Evolutionary conservation across 2,113 vertebrate species (phyloP).

Genomic region (Apaloderma vittatum): DNA sequence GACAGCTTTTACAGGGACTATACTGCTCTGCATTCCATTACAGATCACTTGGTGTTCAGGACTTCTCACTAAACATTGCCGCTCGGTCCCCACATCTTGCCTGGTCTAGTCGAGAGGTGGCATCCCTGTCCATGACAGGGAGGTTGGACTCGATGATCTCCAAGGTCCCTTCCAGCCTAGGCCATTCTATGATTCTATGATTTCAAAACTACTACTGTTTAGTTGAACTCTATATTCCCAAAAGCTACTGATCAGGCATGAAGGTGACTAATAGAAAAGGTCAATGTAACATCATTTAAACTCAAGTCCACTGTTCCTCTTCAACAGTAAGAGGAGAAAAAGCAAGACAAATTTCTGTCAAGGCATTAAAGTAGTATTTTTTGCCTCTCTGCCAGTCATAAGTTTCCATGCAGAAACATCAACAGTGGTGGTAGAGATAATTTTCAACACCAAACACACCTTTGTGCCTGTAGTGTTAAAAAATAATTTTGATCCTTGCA

Average conservation of each 20-base stretch:
- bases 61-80: not conserved
- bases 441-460: conserved; percentile 46
- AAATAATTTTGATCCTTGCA: conserved; percentile 37
- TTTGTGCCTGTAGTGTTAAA: conserved; percentile 57
- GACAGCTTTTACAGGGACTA: not conserved
- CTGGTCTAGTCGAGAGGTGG: no score
- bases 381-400: not conserved
- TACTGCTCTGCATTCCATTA: not conserved
- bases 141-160: no score
- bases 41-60: not conserved
- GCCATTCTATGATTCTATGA: no score
- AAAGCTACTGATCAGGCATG: not conserved
- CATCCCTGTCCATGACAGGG: no score
- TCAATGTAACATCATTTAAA: not conserved
- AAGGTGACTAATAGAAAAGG: not conserved
- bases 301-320: not conserved
- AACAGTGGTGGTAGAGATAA: conserved; percentile 41
- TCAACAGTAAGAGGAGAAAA: conserved; percentile 37
- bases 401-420: conserved; percentile 35
- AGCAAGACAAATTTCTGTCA: conserved; percentile 15
- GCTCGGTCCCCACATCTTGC: no score
- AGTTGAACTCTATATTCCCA: not conserved
- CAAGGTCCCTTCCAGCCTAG: no score
- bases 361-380: conserved; percentile 38
- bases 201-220: not conserved